Base-by-base conservation (phyloP, 2,888 invertebrate species). In the Epirrhoe tristata region DNA sequence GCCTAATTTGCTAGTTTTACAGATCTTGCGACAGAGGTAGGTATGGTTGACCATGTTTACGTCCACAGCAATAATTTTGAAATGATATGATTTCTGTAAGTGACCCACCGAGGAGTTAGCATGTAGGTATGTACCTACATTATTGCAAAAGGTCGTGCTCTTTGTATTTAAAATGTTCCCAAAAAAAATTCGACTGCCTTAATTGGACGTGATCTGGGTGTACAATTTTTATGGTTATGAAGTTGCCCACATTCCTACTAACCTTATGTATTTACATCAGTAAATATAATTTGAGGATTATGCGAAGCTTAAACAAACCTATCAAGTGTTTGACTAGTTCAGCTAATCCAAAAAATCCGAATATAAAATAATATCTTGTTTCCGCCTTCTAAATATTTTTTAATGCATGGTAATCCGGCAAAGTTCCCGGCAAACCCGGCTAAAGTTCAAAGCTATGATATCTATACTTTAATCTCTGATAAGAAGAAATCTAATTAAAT, bases 131-230 rank as follows among this genome's bases (percentile, higher is more conserved):
- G 57, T 60, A 60, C 50, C 32, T n/a, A 51, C 31, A 59, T 59
- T 54, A 63, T 53, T 58, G 46, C 54, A 14, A 70, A 69, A 72
- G 70, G 70, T 68, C 64, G 60, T 43, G 39, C 51, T 54, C 14
- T 36, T 54, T 17, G 55, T 64, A 62, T 59, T 62, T 57, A 65
- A 55, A 63, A 34, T 52, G 46, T 36, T 58, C 61, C 54, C 61
- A 58, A n/a, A 58, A 63, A 66, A 46, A 36, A 59, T 68, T 63
- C 55, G 58, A 61, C 54, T 66, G 67, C 58, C 58, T 56, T 58
- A 58, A 34, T 62, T 58, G 54, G 17, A 58, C 53, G 17, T 63
- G 58, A 59, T 58, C 52, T 14, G 61, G 48, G 43, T 31, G 32
- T 43, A 58, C 56, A 62, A 59, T 59, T 58, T 54, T 34, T 24